A percentile compares a stretch with the other conserved stretches of the same genome.
phyloP scores from a whole-genome alignment of 1,140 invertebrate species.

The Leptonema lineaticorne region DNA sequence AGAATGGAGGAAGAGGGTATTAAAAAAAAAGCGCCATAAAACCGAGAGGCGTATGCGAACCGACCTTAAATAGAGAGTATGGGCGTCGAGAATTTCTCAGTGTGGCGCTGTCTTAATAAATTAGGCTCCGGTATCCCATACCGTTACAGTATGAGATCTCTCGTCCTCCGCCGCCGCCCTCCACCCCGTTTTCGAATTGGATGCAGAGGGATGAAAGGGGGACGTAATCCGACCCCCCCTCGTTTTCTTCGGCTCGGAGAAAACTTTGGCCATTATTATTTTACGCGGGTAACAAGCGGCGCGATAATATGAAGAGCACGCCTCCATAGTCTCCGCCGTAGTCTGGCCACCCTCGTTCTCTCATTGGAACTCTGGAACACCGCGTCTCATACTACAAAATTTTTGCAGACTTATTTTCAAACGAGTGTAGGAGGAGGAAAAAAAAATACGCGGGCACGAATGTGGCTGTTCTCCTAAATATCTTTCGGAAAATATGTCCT shows the following conservation, averaged over 20 bases:
- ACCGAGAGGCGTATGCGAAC: not conserved
- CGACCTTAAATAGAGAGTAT: too few species aligned
- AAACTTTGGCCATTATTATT: slow-evolving; percentile 60
- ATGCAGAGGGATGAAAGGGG: too few species aligned
- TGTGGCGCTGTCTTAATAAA: slow-evolving; percentile 41
- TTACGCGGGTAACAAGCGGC: slow-evolving; percentile 59
- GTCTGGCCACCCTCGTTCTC: too few species aligned
- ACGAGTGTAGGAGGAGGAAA: too few species aligned
- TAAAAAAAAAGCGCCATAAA: slow-evolving; percentile 40
- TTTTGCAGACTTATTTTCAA: too few species aligned
- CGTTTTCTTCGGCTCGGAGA: slow-evolving; percentile 34
- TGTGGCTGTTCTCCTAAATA: slow-evolving; percentile 21
- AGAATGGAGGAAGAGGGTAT: slow-evolving; percentile 40
- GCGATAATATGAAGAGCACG: slow-evolving; percentile 54
- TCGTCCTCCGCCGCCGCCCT: slow-evolving; percentile 6
- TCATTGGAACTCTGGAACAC: too few species aligned
- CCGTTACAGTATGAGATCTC: slow-evolving; percentile 30
- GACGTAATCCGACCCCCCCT: slow-evolving; percentile 13
- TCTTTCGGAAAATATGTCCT: slow-evolving; percentile 39
- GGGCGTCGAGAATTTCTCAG: not conserved
- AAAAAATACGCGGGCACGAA: too few species aligned
- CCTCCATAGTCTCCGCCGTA: not conserved
- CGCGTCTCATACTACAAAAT: too few species aligned
- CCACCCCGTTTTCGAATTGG: slow-evolving; percentile 14
- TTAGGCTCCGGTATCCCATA: slow-evolving; percentile 31